Evolutionary conservation across 2,113 vertebrate genomes (phyloP).

Genomic region (Thamnophis sirtalis): DNA sequence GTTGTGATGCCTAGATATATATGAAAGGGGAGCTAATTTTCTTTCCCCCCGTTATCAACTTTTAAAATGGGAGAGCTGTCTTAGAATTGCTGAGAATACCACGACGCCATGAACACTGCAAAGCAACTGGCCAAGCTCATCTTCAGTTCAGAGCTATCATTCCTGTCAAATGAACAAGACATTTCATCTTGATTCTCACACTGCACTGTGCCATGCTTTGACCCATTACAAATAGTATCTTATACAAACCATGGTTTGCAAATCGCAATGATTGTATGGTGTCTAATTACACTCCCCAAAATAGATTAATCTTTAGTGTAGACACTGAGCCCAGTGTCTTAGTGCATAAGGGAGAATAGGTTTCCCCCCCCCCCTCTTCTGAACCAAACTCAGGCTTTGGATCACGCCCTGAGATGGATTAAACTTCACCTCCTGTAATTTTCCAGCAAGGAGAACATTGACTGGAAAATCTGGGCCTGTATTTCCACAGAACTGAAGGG

Average conservation of each 20-base stretch:
- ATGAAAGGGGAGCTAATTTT: not conserved
- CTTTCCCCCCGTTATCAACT: not conserved
- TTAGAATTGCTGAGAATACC: not conserved
- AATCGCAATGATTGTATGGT: not conserved
- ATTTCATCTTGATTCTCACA: not conserved
- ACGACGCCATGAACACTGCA: not conserved
- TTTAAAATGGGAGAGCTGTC: not conserved
- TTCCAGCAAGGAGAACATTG: not conserved
- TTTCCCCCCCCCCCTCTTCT: no score
- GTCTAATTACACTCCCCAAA: not conserved
- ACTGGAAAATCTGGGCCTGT: not conserved
- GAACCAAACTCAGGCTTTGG: not conserved
- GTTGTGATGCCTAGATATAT: not conserved
- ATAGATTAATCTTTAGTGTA: not conserved
- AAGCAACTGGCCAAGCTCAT: not conserved
- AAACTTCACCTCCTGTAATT: not conserved
- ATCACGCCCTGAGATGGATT: not conserved
- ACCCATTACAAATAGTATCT: not conserved
- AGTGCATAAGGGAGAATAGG: not conserved
- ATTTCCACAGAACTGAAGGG: not conserved
- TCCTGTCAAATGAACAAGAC: not conserved
- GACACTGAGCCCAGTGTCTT: not conserved
- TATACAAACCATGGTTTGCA: not conserved
- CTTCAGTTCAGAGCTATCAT: not conserved
- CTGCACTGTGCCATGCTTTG: not conserved